A percentile compares a stretch with the other conserved stretches of the same genome.
These are phyloP conservation scores for Nematostella vectensis DNA, from an alignment of 92 coral and sea anemone genomes.

Conservation along the genomic window DNA sequence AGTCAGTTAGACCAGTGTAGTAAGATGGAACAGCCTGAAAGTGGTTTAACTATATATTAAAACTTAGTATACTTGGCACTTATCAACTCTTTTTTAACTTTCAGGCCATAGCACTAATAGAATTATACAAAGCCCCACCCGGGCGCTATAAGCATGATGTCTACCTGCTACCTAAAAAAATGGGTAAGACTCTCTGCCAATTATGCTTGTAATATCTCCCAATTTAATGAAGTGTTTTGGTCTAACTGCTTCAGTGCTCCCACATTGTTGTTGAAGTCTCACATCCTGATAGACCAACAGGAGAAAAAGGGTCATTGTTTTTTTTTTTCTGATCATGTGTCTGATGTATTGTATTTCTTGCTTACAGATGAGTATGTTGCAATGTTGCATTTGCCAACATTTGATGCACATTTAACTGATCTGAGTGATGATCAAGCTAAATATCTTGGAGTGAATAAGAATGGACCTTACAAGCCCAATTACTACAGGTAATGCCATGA, in stretches of 20 bases:
- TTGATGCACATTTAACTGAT: slow-evolving; percentile 98
- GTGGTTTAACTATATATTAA: too few relatives aligned
- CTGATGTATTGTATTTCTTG: too few relatives aligned
- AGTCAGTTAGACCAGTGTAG: too few relatives aligned
- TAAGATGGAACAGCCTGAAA: too few relatives aligned
- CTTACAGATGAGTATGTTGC: slow-evolving; percentile 93
- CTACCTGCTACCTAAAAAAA: slow-evolving; percentile 90
- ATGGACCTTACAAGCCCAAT: slow-evolving; percentile 99
- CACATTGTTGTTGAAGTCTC: too few relatives aligned
- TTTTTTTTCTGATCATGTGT: too few relatives aligned
- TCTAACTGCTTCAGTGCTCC: too few relatives aligned
- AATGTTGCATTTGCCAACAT: slow-evolving; percentile 96
- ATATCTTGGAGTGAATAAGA: slow-evolving; percentile 96
- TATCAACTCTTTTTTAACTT: background rate
- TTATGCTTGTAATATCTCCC: too few relatives aligned
- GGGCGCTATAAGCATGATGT: slow-evolving; percentile 99
- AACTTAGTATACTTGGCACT: background rate
- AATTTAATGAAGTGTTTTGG: too few relatives aligned
- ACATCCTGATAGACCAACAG: too few relatives aligned
- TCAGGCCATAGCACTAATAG: slow-evolving; percentile 96
- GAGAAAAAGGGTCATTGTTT: too few relatives aligned
- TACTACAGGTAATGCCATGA: slow-evolving; percentile 98
- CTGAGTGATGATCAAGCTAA: slow-evolving; percentile 95
- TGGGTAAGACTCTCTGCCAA: slow-evolving; percentile 88
- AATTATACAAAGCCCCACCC: slow-evolving; percentile 97